Percentiles rank a stretch among this genome's conserved stretches.
phyloP scores from a whole-genome alignment of 2,797 vertebrate genomes.

The Premnoplex brunnescens region DNA sequence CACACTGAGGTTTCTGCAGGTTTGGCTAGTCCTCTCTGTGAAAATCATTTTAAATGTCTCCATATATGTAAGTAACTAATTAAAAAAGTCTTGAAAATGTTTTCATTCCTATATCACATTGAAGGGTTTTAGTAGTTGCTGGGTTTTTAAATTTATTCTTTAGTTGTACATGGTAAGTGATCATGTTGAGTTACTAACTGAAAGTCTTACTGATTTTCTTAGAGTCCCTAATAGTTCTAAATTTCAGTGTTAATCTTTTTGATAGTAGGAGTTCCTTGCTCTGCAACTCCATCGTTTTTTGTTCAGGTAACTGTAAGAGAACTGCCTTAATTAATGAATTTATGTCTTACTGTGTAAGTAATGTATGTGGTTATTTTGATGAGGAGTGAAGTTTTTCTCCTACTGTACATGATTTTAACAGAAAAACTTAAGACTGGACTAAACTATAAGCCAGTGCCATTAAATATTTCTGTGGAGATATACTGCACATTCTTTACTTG shows the following conservation, averaged over 20 bases:
- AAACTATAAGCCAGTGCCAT: not conserved
- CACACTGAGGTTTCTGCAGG: not conserved
- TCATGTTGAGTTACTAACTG: not conserved
- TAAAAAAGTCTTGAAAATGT: not conserved
- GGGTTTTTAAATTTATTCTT: not conserved
- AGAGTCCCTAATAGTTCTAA: constrained; percentile 71
- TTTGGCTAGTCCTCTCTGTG: not conserved
- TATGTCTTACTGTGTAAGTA: not conserved
- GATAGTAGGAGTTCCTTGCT: constrained; percentile 45
- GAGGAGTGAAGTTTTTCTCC: not conserved
- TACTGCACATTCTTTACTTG: not conserved
- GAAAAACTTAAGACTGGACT: not conserved
- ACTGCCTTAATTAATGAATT: not conserved
- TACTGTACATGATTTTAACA: not conserved
- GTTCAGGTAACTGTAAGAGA: not conserved
- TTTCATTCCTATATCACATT: fast-evolving
- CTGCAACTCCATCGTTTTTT: not conserved
- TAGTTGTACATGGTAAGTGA: not conserved
- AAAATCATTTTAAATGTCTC: not conserved
- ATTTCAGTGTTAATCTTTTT: constrained; percentile 78
- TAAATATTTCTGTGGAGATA: not conserved
- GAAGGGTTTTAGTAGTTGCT: not conserved
- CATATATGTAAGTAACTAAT: not conserved
- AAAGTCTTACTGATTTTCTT: constrained; percentile 74
- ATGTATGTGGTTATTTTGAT: not conserved